Base-by-base conservation (phyloP, 2,113 vertebrate genomes). In the Macrotus californicus region DNA sequence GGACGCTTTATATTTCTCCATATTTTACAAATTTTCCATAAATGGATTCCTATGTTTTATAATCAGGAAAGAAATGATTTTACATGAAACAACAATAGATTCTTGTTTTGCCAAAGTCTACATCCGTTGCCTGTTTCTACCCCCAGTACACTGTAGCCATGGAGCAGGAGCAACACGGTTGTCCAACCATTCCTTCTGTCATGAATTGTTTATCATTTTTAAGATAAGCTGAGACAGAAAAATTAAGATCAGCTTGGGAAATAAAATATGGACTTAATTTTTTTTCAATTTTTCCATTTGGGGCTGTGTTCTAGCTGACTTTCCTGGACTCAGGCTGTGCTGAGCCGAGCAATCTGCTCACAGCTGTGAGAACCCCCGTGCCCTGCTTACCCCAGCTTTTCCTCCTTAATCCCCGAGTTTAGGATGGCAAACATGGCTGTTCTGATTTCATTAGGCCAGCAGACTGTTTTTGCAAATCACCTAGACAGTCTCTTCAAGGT, bases 91-190 rank as follows among this genome's bases (percentile, higher is more conserved):
- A 80, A 34, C 24, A 52, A 83, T 54, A 72, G 54, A 54, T 64
- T 79, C 22, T 39, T 22, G 11, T 72, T 93, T 91, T 41, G 66
- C 67, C 83, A 36, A 73, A 85, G 43, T 22, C n/a, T 31, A 15
- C 15, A 10, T 26, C 29, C 1, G 9, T 29, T 67, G 64, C 79
- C 54, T 50, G 6, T 41, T 59, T 61, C 83, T 36, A 52, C 16
- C 46, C 31, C n/a, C 12, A 3, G 52, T 0, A 1, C 13, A 16
- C 5, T 1, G 0, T 4, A 19, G 79, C 56, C 86, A 43, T 1
- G 2, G 48, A 43, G 29, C 2, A n/a, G 18, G 16, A 31, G 6
- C 3, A 52, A 39, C 0, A 0, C 1, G 8, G 0, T 1, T 21
- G 77, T 54, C 66, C 5, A 24, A 19, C 50, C 64, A 18, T 14